These are phyloP conservation scores for Apolygus lucorum DNA, from an alignment of 1,140 invertebrate genomes.

Conservation along the genomic window DNA sequence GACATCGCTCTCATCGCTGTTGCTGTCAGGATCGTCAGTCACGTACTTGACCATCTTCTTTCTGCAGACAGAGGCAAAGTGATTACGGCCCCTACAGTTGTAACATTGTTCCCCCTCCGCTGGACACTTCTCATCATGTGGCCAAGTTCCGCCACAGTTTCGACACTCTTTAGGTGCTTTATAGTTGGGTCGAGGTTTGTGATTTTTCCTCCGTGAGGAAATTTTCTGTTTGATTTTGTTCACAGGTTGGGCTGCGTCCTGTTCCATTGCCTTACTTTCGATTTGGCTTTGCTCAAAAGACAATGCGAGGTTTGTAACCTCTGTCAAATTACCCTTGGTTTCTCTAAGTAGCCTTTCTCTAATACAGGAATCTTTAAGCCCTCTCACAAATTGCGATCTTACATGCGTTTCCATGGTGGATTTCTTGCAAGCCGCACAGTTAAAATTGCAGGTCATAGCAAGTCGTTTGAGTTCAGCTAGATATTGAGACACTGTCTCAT, in stretches of 20 bases:
- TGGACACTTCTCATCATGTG: background rate
- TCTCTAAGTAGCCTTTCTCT: background rate
- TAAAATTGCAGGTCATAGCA: background rate
- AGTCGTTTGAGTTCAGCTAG: background rate
- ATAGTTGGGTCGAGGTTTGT: background rate
- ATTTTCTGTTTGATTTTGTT: background rate
- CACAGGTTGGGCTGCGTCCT: background rate
- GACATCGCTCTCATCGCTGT: background rate
- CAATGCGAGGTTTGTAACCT: background rate
- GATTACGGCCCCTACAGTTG: background rate
- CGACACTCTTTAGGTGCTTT: background rate
- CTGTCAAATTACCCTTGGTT: background rate
- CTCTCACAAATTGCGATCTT: background rate
- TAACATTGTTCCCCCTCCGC: background rate
- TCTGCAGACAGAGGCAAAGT: background rate
- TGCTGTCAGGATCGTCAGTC: background rate
- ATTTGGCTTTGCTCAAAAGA: background rate
- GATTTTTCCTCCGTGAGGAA: background rate
- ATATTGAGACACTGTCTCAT: background rate
- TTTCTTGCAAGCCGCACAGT: background rate
- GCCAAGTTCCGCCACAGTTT: background rate
- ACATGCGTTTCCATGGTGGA: background rate
- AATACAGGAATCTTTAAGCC: background rate
- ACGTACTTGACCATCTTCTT: background rate
- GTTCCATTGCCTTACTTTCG: background rate